These are phyloP conservation scores for Poliocrania exsul DNA, from an alignment of 2,797 vertebrate species.

Conservation along the genomic window DNA sequence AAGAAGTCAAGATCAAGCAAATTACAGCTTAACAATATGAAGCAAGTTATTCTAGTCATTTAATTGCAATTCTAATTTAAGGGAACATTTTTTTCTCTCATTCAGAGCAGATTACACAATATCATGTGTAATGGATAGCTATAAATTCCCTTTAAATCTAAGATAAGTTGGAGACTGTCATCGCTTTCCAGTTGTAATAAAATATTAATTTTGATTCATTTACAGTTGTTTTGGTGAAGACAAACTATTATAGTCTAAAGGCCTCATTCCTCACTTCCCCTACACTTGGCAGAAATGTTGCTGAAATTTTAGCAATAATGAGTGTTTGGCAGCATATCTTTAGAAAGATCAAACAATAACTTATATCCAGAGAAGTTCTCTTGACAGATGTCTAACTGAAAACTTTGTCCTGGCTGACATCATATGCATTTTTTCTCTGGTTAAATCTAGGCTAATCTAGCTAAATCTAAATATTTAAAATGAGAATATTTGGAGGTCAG, in stretches of 20 bases:
- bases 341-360: constrained; percentile 5
- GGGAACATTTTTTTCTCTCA: background rate
- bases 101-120: background rate
- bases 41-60: background rate
- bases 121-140: background rate
- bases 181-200: background rate
- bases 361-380: background rate
- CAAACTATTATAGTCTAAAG: background rate
- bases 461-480: constrained; percentile 12
- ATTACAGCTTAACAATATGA: background rate
- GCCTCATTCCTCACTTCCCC: background rate
- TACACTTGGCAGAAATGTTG: background rate
- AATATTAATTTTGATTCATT: constrained; percentile 27
- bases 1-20: background rate
- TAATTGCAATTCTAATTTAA: constrained; percentile 1
- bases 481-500: background rate
- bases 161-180: background rate
- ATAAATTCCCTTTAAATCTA: background rate
- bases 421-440: background rate
- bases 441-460: constrained; percentile 7
- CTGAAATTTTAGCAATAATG: constrained; percentile 22
- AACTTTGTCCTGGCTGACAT: background rate
- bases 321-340: constrained; percentile 1
- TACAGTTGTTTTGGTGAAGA: background rate
- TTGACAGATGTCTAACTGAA: background rate